Evolutionary conservation across 2,888 invertebrate genomes (phyloP), one percentile per base, ranked within the genome.

Genomic region (Hartigia nigra): DNA sequence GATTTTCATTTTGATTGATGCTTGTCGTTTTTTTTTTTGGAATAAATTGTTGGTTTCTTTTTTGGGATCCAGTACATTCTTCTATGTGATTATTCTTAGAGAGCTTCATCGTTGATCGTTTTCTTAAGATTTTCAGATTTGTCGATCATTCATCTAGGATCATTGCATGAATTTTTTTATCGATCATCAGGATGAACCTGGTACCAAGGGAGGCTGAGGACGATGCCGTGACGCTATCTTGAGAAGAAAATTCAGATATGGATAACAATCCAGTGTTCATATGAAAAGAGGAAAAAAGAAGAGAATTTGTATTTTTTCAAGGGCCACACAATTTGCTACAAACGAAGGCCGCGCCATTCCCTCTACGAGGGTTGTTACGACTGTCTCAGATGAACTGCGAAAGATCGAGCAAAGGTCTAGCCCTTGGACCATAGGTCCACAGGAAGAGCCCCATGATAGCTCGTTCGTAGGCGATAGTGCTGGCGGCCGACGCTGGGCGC

Each of bases 381-480:
- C 14, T 55, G 0, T 23, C 55, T 2, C 55, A 2, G 55, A 39
- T 2, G 23, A 23, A 23, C 55, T 23, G 9, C 9, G 55, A 9
- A 55, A 55, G 55, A 55, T 55, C 23, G 23, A 55, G 55, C 23
- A 23, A 55, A 55, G 23, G 55, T 55, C 55, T 55, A 55, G 55
- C 55, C 5, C 23, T 9, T 2, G 2, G 55, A 23, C 55, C 55
- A 23, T 23, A 55, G 55, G 9, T 55, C 55, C 55, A 23, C 23
- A 23, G 55, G 55, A 55, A 55, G 55, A 23, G 2, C 55, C 55
- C 55, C 55, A 55, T 23, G 55, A 23, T 23, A 23, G 55, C 55
- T 55, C 55, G 86, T 86, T 87, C 87, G 90, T 90, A 91, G 91
- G 90, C 86, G 87, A 90, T 90, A 90, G 90, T 90, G 88, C 87